Percentiles rank a stretch among this genome's conserved stretches.
phyloP scores from a whole-genome alignment of 2,888 invertebrate genomes.

The Leptinotarsa peninsularis region DNA sequence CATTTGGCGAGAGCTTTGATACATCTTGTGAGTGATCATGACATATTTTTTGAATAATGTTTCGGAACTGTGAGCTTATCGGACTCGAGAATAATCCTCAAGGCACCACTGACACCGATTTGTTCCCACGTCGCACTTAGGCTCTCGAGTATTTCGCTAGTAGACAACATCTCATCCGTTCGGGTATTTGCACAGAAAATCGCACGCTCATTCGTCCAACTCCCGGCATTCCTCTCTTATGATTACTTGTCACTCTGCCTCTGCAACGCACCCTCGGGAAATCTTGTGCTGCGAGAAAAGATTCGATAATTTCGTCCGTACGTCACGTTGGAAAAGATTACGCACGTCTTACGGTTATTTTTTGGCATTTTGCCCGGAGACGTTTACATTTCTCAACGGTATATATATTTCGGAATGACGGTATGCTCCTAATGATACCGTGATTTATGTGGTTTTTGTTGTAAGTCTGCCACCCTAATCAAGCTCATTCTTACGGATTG shows the following conservation, averaged over 20 bases:
- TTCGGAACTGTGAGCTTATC: neutral
- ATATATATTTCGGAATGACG: neutral
- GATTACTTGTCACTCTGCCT: constrained; percentile 24
- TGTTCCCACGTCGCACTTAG: neutral
- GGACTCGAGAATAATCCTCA: neutral
- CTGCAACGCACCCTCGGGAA: constrained; percentile 52
- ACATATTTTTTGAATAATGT: too few species aligned
- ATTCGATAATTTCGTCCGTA: constrained; percentile 46
- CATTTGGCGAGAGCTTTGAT: too few species aligned
- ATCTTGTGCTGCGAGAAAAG: constrained; percentile 48
- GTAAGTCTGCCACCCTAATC: neutral
- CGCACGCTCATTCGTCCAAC: neutral
- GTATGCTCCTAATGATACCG: neutral
- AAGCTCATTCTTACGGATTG: too few species aligned
- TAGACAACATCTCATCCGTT: neutral
- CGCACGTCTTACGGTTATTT: constrained; percentile 19
- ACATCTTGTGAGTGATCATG: too few species aligned
- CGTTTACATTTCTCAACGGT: neutral
- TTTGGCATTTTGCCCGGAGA: neutral
- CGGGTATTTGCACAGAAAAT: constrained; percentile 8
- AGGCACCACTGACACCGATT: neutral
- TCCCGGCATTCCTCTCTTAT: constrained; percentile 1
- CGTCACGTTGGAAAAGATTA: constrained; percentile 32
- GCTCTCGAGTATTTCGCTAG: neutral
- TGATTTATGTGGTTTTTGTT: neutral